Evolutionary conservation across 2,888 invertebrate genomes (phyloP).

Genomic region (Noctuana brunneofusca): DNA sequence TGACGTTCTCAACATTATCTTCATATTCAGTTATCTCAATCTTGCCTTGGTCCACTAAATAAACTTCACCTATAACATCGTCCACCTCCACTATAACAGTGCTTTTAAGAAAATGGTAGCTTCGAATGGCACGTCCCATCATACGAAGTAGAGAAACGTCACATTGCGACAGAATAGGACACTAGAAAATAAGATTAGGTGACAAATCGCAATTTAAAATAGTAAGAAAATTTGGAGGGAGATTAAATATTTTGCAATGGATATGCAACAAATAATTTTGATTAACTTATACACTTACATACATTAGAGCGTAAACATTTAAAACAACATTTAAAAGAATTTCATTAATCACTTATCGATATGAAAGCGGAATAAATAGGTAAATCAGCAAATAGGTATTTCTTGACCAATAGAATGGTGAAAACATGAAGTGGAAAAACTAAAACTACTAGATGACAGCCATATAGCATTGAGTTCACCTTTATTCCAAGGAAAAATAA

Average conservation of each 20-base stretch:
- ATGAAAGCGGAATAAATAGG: no score
- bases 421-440: background rate
- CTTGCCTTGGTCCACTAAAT: constrained; percentile 61
- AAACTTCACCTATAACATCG: constrained; percentile 61
- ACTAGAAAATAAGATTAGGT: constrained; percentile 46
- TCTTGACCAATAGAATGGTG: no score
- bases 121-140: constrained; percentile 61
- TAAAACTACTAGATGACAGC: background rate
- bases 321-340: no score
- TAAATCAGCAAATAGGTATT: no score
- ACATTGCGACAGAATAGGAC: constrained; percentile 59
- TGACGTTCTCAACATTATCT: background rate
- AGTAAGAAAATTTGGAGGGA: background rate
- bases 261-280: no score
- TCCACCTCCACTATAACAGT: constrained; percentile 54
- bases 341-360: no score
- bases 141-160: constrained; percentile 63
- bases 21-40: constrained; percentile 44
- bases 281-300: no score
- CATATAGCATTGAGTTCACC: background rate
- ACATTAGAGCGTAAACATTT: no score
- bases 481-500: background rate
- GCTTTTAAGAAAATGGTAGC: constrained; percentile 58
- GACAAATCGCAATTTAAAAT: background rate
- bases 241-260: no score